These are phyloP conservation scores for Chiridota heheva DNA, from an alignment of 35 echinoderm and acorn worm genomes.

Conservation along the genomic window DNA sequence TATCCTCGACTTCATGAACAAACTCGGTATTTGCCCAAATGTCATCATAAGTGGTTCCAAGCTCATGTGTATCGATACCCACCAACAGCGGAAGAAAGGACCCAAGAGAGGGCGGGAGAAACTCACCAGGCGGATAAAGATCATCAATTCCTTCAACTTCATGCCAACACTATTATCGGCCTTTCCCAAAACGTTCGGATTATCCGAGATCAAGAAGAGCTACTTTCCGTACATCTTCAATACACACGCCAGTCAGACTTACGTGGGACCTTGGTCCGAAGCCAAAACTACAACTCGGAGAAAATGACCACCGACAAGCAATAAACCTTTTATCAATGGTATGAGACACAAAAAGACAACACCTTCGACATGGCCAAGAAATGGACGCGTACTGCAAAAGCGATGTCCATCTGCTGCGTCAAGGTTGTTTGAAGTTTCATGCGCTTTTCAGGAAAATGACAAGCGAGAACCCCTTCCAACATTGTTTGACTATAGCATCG, in stretches of 20 bases:
- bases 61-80: slow-evolving; percentile 16
- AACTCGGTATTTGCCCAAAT: slow-evolving; percentile 23
- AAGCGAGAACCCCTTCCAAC: slow-evolving; percentile 48
- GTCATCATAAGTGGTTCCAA: slow-evolving; percentile 42
- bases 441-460: slow-evolving; percentile 38
- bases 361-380: slow-evolving; percentile 16
- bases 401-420: slow-evolving; percentile 43
- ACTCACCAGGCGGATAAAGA: neutral
- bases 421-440: slow-evolving; percentile 23
- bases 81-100: no score
- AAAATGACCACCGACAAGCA: slow-evolving; percentile 9
- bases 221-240: slow-evolving; percentile 70
- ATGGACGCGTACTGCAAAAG: slow-evolving; percentile 32
- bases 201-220: slow-evolving; percentile 52
- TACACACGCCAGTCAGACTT: slow-evolving; percentile 40
- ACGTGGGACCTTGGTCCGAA: slow-evolving; percentile 60
- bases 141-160: slow-evolving; percentile 42
- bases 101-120: no score
- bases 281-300: slow-evolving; percentile 17
- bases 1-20: slow-evolving; percentile 36
- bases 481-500: slow-evolving; percentile 67
- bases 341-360: slow-evolving; percentile 3
- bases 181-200: slow-evolving; percentile 58
- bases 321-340: slow-evolving; percentile 24
- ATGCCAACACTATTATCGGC: slow-evolving; percentile 38